Percentiles rank a stretch among this genome's conserved stretches.
Evolutionary conservation across 64 coral and sea anemone genomes (phyloP).

Genomic region (Platygyra sinensis): DNA sequence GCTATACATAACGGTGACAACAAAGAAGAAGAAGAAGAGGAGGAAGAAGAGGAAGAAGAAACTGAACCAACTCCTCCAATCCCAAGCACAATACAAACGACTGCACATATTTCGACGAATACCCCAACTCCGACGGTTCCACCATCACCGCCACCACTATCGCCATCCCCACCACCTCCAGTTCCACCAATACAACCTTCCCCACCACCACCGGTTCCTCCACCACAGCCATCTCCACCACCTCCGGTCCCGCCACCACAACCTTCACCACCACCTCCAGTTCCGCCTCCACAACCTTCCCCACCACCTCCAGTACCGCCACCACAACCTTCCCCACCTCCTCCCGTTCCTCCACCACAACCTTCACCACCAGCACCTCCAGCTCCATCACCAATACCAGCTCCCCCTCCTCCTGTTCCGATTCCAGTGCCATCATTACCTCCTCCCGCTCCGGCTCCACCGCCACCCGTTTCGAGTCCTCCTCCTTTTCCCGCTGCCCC

Average conservation of each 20-base stretch:
- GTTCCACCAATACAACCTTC: not conserved
- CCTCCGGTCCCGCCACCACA: not conserved
- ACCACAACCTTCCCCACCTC: not conserved
- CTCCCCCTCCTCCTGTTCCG: not conserved
- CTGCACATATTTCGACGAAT: not conserved
- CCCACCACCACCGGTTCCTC: not conserved
- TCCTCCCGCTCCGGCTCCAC: not conserved
- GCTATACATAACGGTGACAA: slow-evolving; percentile 32
- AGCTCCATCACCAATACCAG: not conserved
- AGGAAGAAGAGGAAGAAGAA: slow-evolving; percentile 46
- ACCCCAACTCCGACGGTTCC: not conserved
- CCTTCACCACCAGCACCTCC: not conserved
- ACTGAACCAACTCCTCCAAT: slow-evolving; percentile 35
- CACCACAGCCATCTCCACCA: not conserved
- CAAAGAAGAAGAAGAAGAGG: slow-evolving; percentile 55
- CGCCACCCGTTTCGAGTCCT: not conserved
- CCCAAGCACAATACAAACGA: slow-evolving; percentile 18
- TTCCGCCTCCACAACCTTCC: not conserved
- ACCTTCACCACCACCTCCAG: not conserved
- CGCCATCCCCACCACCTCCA: not conserved
- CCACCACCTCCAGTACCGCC: slow-evolving; percentile 4
- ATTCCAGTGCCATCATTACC: not conserved
- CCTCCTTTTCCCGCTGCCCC: not conserved
- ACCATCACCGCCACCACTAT: not conserved
- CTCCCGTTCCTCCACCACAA: not conserved